Percentiles rank a stretch among this genome's conserved stretches.
phyloP scores from a whole-genome alignment of 2,797 vertebrate species.

The Brachymystax lenok region DNA sequence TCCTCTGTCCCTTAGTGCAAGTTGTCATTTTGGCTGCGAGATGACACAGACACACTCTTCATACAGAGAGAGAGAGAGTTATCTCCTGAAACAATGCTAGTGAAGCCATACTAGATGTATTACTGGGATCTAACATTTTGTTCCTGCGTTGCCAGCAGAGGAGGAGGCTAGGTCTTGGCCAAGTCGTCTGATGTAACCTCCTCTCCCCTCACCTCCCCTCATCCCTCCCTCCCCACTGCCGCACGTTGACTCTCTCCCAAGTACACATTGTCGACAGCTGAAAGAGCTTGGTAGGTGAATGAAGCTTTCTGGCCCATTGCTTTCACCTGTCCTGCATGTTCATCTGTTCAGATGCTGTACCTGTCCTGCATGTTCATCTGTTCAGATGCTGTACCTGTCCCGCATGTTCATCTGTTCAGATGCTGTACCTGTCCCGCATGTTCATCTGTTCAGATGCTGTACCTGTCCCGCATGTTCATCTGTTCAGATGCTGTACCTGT shows the following conservation, averaged over 20 bases:
- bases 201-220: conserved; percentile 34
- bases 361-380: no score
- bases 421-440: no score
- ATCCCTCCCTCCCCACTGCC: conserved; percentile 16
- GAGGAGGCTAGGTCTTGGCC: conserved; percentile 70
- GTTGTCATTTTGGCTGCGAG: conserved; percentile 36
- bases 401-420: no score
- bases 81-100: conserved; percentile 76
- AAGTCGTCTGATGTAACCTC: conserved; percentile 50
- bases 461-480: no score
- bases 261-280: background rate
- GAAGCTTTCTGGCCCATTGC: background rate
- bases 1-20: conserved; percentile 50
- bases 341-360: background rate
- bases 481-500: background rate
- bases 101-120: conserved; percentile 63
- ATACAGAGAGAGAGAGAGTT: conserved; percentile 33
- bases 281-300: background rate
- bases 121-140: conserved; percentile 73
- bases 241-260: conserved; percentile 9
- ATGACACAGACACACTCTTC: background rate
- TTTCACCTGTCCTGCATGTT: background rate
- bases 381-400: no score
- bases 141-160: conserved; percentile 66
- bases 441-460: no score